Evolutionary conservation across 2,113 vertebrate genomes (phyloP), one percentile per base, ranked within the genome.

Genomic region (Plectropomus leopardus): DNA sequence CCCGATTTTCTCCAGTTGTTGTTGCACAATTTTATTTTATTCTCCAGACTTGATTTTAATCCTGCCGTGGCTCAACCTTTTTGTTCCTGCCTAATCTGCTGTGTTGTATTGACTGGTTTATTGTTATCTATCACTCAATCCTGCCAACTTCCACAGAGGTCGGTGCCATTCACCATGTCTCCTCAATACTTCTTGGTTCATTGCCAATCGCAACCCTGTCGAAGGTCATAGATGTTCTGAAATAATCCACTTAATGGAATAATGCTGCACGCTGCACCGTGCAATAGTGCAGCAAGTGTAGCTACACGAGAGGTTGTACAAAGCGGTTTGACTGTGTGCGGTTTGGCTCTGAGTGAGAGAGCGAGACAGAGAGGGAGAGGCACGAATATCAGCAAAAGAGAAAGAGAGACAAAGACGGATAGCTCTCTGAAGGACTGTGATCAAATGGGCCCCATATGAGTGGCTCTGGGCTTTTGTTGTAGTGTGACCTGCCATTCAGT

Each of bases 211-310:
- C 75, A 80, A 73, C 51, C 30, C 57, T 60, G 72, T 86, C 28
- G 28, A 88, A 91, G 87, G 90, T 91, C 87, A 84, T 58, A 75
- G 72, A 86, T 85, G 59, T 77, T 83, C 60, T 64, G 71, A 86
- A 90, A 88, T 90, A 81, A 87, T 91, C 76, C 85, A 81, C 81
- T 88, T 89, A 86, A 92, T 87, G 75, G 72, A 92, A 87, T 78
- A 78, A 71, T 77, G 71, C 85, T 73, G 58, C 72, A 61, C 28
- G 48, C 72, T 21, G 70, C 69, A 69, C 64, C 30, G 60, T 86
- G 83, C 80, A 59, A 60, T n/a, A 19, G 70, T 64, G 50, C 69
- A 44, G 72, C 65, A 76, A 84, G 59, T 83, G 71, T 34, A 70
- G 77, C 88, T 84, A 40, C 89, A 83, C 51, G 78, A 86, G 76